Conservation (phyloP, 2,888 invertebrate species). For the Aspidiotus rigidus region DNA sequence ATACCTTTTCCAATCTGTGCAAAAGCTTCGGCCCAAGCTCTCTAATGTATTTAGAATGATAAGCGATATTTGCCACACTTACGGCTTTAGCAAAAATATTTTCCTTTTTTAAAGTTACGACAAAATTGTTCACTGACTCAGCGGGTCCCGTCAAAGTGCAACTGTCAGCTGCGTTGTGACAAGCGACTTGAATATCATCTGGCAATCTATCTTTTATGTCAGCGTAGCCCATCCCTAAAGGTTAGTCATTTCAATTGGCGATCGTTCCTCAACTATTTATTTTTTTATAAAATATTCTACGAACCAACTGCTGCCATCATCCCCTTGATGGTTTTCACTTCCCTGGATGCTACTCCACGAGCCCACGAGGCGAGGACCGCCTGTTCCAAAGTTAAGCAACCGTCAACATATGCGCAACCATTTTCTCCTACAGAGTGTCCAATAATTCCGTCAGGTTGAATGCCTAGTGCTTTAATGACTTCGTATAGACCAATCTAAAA, state of each 20-base stretch:
- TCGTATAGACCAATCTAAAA: constrained; percentile 53
- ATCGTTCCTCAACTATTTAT: neutral
- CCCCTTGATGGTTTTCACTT: constrained; percentile 44
- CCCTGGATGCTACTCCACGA: constrained; percentile 47
- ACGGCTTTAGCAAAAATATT: constrained; percentile 40
- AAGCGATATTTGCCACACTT: constrained; percentile 40
- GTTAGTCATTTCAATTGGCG: neutral
- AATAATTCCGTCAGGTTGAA: constrained; percentile 63
- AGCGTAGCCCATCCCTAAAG: constrained; percentile 38
- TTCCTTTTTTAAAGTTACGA: constrained; percentile 46
- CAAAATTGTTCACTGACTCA: constrained; percentile 51
- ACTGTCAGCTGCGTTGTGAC: constrained; percentile 68
- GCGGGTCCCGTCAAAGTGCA: constrained; percentile 71
- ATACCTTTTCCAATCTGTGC: constrained; percentile 43
- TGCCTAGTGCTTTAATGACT: constrained; percentile 51
- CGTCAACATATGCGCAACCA: constrained; percentile 57
- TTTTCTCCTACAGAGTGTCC: constrained; percentile 60
- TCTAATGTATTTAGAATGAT: constrained; percentile 42
- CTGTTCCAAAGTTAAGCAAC: constrained; percentile 53
- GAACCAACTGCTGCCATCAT: constrained; percentile 50
- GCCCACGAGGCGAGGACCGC: constrained; percentile 53
- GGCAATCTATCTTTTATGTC: constrained; percentile 39
- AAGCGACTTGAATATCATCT: constrained; percentile 62
- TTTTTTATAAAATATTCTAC: neutral
- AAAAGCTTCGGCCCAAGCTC: constrained; percentile 46